Evolutionary conservation across 2,113 vertebrate genomes (phyloP).

Genomic region (Lontra canadensis): DNA sequence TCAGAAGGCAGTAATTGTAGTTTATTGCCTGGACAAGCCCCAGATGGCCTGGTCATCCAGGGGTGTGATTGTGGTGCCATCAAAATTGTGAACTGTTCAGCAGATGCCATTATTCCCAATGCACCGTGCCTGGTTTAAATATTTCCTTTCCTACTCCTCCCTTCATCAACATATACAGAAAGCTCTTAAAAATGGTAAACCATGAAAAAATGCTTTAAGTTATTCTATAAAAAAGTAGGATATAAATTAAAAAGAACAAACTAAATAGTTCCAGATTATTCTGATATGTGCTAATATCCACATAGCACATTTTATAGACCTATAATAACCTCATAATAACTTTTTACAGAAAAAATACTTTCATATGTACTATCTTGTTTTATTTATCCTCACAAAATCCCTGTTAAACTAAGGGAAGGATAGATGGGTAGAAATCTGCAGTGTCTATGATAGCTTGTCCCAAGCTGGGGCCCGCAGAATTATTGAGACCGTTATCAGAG

Average conservation of each 20-base stretch:
- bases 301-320: neutral
- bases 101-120: neutral
- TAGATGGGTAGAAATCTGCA: neutral
- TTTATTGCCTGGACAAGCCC: neutral
- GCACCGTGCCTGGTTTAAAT: neutral
- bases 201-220: neutral
- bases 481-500: neutral
- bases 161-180: neutral
- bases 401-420: neutral
- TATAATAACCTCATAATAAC: neutral
- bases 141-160: neutral
- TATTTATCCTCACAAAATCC: slow-evolving; percentile 37
- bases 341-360: slow-evolving; percentile 37
- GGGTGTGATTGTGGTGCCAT: neutral
- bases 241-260: slow-evolving; percentile 30
- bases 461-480: neutral
- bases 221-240: neutral
- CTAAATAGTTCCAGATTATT: neutral
- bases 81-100: neutral
- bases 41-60: neutral
- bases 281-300: neutral
- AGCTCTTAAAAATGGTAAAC: neutral
- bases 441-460: neutral
- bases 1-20: neutral
- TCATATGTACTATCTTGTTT: slow-evolving; percentile 20